Percentiles rank a stretch among this genome's conserved stretches.
Evolutionary conservation across 2,113 vertebrate species (phyloP).

Genomic region (Phylloscopus trochilus): DNA sequence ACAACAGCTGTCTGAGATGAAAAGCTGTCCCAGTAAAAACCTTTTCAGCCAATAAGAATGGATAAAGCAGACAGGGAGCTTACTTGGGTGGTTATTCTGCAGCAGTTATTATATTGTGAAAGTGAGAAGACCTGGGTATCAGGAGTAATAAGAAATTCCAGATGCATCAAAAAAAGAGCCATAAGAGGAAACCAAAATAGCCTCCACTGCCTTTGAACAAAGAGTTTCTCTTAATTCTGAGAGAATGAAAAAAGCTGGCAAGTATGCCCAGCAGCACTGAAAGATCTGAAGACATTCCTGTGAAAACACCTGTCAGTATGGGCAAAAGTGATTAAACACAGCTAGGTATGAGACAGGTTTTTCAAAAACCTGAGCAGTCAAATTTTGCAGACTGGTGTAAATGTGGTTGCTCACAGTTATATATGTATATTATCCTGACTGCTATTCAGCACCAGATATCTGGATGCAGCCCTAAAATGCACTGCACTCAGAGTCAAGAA

Average conservation of each 20-base stretch:
- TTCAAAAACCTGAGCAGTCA: neutral
- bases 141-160: neutral
- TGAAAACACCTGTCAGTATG: neutral
- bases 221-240: neutral
- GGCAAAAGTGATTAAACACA: neutral
- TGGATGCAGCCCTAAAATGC: neutral
- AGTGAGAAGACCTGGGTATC: neutral
- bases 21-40: neutral
- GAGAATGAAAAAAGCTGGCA: neutral
- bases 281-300: neutral
- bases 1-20: neutral
- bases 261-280: neutral
- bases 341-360: neutral
- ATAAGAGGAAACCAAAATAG: neutral
- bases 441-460: neutral
- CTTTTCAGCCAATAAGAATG: neutral
- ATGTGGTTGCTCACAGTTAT: neutral
- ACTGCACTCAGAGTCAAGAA: neutral
- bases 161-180: neutral
- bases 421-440: neutral
- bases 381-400: neutral
- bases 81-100: neutral
- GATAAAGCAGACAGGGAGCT: neutral
- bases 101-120: neutral
- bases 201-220: neutral